Conservation (phyloP, 53 echinoderm and acorn worm genomes). For the Astropecten irregularis region DNA sequence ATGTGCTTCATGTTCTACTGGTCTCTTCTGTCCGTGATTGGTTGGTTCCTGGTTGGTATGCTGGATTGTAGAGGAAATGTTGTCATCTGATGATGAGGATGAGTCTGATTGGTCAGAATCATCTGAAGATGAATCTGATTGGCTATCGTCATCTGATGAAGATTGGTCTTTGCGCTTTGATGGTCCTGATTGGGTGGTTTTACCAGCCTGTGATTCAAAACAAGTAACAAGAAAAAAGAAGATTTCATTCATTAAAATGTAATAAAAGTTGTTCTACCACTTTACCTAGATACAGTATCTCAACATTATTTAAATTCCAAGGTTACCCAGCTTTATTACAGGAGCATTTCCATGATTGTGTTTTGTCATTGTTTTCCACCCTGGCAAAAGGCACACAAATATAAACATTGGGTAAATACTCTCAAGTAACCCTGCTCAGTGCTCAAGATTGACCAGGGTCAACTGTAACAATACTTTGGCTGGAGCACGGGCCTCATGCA, state of each 20-base stretch:
- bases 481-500: no score
- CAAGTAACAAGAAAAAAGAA: neutral
- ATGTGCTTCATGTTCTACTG: neutral
- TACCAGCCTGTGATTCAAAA: neutral
- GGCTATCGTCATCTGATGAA: conserved; percentile 28
- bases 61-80: neutral
- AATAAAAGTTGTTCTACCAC: neutral
- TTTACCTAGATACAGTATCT: neutral
- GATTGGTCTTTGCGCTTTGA: conserved; percentile 10
- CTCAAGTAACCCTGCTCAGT: no score
- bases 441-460: no score
- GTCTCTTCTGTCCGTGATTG: conserved; percentile 22
- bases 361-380: no score
- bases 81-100: conserved; percentile 63
- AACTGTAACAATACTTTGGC: no score
- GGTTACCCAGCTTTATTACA: neutral
- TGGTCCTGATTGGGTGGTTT: neutral
- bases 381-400: no score
- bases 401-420: no score
- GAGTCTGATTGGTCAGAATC: conserved; percentile 69
- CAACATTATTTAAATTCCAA: neutral
- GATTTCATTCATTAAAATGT: neutral
- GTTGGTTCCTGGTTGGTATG: no score
- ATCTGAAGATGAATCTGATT: conserved; percentile 53
- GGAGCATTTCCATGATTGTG: no score